Conservation (phyloP, 2,888 invertebrate genomes). For the Atrina japonica region DNA sequence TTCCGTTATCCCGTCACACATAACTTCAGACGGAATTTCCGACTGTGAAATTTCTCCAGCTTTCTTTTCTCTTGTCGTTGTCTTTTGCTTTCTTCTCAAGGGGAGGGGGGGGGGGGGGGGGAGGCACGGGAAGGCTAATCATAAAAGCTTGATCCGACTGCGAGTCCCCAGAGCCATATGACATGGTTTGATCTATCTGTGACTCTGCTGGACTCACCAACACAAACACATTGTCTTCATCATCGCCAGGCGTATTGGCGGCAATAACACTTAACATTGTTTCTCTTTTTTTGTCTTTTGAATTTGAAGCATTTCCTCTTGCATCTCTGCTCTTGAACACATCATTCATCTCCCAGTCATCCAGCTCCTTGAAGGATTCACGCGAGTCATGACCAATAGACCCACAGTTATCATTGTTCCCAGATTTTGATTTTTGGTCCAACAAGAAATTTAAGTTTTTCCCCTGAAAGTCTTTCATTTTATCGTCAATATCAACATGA, state of each 20-base stretch:
- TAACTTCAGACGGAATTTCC: too few relatives aligned
- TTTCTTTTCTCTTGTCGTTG: too few relatives aligned
- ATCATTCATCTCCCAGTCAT: neutral
- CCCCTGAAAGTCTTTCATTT: constrained; percentile 73
- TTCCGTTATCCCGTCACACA: too few relatives aligned
- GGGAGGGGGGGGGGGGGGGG: too few relatives aligned
- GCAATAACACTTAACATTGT: constrained; percentile 42
- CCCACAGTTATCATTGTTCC: too few relatives aligned
- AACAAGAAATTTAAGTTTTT: constrained; percentile 67
- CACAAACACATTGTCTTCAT: constrained; percentile 56
- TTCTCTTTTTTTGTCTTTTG: constrained; percentile 7
- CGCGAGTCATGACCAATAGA: too few relatives aligned
- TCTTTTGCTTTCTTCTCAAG: too few relatives aligned
- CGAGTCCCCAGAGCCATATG: too few relatives aligned
- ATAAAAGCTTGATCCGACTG: too few relatives aligned
- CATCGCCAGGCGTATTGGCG: constrained; percentile 61
- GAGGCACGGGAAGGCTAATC: too few relatives aligned
- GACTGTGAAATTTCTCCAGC: too few relatives aligned
- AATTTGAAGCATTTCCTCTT: neutral
- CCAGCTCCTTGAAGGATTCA: neutral
- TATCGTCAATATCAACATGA: constrained; percentile 72
- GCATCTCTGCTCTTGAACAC: neutral
- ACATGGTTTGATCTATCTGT: too few relatives aligned
- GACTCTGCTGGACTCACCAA: constrained; percentile 46
- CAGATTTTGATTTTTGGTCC: constrained; percentile 30